Evolutionary conservation across 2,113 vertebrate genomes (phyloP).

Genomic region (Gila orcuttii): DNA sequence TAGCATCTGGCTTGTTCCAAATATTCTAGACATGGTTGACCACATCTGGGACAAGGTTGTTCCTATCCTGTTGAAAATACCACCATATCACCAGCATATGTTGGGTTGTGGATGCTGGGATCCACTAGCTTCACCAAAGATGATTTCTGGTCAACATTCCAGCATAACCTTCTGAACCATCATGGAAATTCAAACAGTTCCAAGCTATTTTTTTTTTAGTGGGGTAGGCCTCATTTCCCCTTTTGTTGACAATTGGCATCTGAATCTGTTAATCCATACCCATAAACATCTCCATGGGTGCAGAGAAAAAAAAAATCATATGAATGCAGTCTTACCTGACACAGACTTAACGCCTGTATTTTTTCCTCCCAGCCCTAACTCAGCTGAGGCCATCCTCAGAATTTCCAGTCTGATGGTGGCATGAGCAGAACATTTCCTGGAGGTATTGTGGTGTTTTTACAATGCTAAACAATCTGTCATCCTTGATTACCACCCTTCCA

Average conservation of each 20-base stretch:
- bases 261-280: slow-evolving; percentile 42
- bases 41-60: slow-evolving; percentile 18
- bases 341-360: slow-evolving; percentile 1
- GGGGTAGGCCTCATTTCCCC: slow-evolving; percentile 43
- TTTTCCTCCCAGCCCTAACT: slow-evolving; percentile 41
- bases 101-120: not conserved
- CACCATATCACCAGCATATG: slow-evolving; percentile 10
- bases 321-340: slow-evolving; percentile 43
- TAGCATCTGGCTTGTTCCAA: slow-evolving; percentile 13
- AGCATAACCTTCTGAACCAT: not conserved
- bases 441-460: slow-evolving; percentile 64
- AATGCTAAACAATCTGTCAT: slow-evolving; percentile 60
- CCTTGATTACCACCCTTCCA: slow-evolving; percentile 56
- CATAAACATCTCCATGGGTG: slow-evolving; percentile 27
- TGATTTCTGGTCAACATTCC: not conserved
- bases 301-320: slow-evolving; percentile 28
- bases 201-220: not conserved
- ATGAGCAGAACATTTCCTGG: slow-evolving; percentile 61
- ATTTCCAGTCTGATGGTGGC: slow-evolving; percentile 64
- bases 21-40: not conserved
- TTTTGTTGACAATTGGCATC: slow-evolving; percentile 36
- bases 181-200: not conserved
- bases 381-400: slow-evolving; percentile 58
- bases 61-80: not conserved
- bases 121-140: not conserved